phyloP scores from a whole-genome alignment of 2,113 vertebrate species.

The Gasterosteus nipponicus region DNA sequence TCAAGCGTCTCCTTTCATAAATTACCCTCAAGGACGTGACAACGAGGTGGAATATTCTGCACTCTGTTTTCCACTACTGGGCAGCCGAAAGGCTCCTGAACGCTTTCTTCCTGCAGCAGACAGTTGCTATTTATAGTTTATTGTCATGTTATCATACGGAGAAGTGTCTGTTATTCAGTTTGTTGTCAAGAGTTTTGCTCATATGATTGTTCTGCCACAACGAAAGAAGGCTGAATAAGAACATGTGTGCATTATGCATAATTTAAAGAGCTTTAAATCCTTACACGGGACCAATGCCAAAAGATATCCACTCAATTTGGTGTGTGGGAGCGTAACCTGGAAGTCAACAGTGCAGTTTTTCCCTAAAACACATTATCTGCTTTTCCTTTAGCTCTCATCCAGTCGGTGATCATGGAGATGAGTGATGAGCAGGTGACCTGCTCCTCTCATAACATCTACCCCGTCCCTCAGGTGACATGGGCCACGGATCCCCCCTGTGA shows the following conservation, averaged over 20 bases:
- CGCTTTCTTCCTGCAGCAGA: constrained; percentile 7
- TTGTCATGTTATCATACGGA: not conserved
- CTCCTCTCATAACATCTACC: constrained; percentile 77
- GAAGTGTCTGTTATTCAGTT: not conserved
- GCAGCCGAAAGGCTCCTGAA: not conserved
- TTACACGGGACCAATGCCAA: not conserved
- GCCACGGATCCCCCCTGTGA: constrained; percentile 50
- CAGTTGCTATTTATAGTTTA: not conserved
- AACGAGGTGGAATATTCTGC: constrained; percentile 43
- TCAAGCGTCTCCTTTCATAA: constrained; percentile 23
- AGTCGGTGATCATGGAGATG: constrained; percentile 77
- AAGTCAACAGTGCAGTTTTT: too few relatives aligned
- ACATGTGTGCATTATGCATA: not conserved
- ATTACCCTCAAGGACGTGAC: constrained; percentile 39
- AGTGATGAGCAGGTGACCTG: constrained; percentile 69
- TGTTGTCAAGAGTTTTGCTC: not conserved
- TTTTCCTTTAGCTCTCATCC: constrained; percentile 73
- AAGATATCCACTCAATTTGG: constrained; percentile 4
- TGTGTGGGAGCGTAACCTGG: not conserved
- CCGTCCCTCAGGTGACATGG: constrained; percentile 73
- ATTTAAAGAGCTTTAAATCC: constrained; percentile 28
- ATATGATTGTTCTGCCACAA: too few relatives aligned
- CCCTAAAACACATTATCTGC: not conserved
- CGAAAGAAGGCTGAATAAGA: too few relatives aligned
- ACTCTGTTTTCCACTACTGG: constrained; percentile 26